A percentile compares a stretch with the other conserved stretches of the same genome.
phyloP scores from a whole-genome alignment of 2,888 invertebrate genomes.

The Dicranocentrus wangi region DNA sequence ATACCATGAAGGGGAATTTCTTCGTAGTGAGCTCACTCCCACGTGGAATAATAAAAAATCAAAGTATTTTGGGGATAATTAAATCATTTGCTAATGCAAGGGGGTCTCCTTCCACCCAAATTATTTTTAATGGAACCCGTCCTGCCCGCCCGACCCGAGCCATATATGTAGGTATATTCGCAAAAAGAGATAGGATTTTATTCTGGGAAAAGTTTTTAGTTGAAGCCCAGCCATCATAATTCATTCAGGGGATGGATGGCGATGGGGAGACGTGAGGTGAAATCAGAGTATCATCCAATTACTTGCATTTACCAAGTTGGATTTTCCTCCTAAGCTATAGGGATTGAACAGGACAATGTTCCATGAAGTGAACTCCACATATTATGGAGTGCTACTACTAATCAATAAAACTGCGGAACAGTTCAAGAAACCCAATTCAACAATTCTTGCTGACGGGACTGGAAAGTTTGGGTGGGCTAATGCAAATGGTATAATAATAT shows the following conservation, averaged over 20 bases:
- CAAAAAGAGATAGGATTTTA: neutral
- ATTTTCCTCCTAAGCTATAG: neutral
- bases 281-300: constrained; percentile 51
- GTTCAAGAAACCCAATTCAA: too few relatives aligned
- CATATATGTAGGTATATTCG: neutral
- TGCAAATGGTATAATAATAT: too few relatives aligned
- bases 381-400: too few relatives aligned
- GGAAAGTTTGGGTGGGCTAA: neutral
- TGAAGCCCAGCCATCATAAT: constrained; percentile 33
- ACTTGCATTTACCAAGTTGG: neutral
- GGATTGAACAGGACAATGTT: too few relatives aligned
- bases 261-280: constrained; percentile 48
- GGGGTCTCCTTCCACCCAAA: neutral
- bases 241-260: constrained; percentile 47
- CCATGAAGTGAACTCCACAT: too few relatives aligned
- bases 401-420: too few relatives aligned
- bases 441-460: neutral
- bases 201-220: neutral
- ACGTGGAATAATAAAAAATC: too few relatives aligned
- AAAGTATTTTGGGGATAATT: neutral
- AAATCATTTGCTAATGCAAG: constrained; percentile 1
- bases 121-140: too few relatives aligned
- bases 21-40: too few relatives aligned
- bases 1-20: too few relatives aligned
- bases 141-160: neutral